A percentile compares a stretch with the other conserved stretches of the same genome.
phyloP scores from a whole-genome alignment of 2,888 invertebrate species.

The Eristalinus sepulchralis region DNA sequence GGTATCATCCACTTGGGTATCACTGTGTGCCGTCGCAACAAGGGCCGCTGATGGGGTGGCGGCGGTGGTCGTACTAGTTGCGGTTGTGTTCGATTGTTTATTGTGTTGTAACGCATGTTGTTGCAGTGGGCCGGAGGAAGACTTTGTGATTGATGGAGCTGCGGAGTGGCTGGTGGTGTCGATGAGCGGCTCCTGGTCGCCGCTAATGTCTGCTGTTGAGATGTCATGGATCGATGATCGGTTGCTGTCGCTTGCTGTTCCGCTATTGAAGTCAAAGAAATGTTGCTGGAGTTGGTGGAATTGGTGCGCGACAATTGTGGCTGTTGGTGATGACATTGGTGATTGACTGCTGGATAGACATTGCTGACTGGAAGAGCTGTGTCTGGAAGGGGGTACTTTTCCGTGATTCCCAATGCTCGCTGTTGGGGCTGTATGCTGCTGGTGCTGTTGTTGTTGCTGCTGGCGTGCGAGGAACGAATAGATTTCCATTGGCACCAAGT shows the following conservation, averaged over 20 bases:
- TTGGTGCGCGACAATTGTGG: slow-evolving; percentile 68
- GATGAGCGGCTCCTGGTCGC: slow-evolving; percentile 73
- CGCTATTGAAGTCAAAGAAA: slow-evolving; percentile 66
- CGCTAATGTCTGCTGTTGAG: slow-evolving; percentile 34
- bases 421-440: slow-evolving; percentile 50
- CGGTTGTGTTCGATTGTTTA: slow-evolving; percentile 24
- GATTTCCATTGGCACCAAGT: slow-evolving; percentile 77
- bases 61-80: slow-evolving; percentile 57
- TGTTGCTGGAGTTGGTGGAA: slow-evolving; percentile 70
- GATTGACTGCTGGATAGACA: slow-evolving; percentile 74
- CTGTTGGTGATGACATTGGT: slow-evolving; percentile 74
- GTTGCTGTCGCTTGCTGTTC: slow-evolving; percentile 52
- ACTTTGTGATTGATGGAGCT: slow-evolving; percentile 64
- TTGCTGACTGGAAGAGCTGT: slow-evolving; percentile 75
- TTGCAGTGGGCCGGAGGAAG: slow-evolving; percentile 53
- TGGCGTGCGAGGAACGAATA: slow-evolving; percentile 74
- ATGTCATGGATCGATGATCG: slow-evolving; percentile 58
- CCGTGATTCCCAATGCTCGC: slow-evolving; percentile 53
- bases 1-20: slow-evolving; percentile 71
- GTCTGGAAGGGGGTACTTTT: slow-evolving; percentile 75
- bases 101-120: slow-evolving; percentile 54
- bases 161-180: slow-evolving; percentile 72
- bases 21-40: slow-evolving; percentile 66
- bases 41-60: slow-evolving; percentile 72
- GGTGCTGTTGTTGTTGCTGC: slow-evolving; percentile 61